phyloP scores from a whole-genome alignment of 2,797 vertebrate genomes.

The Ispidina lecontei region DNA sequence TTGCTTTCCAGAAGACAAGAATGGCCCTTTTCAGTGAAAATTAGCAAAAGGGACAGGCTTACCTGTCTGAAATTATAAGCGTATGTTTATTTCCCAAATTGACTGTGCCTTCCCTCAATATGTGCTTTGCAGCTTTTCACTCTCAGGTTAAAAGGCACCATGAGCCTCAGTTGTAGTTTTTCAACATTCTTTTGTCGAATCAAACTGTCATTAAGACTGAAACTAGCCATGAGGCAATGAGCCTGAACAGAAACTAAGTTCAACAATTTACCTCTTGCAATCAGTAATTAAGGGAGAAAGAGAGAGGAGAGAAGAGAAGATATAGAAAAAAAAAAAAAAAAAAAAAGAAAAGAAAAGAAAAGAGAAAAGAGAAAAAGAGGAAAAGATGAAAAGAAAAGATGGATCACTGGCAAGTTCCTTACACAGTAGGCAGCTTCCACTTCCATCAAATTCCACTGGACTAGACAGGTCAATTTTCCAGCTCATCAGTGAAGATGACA shows the following conservation, averaged over 20 bases:
- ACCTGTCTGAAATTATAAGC: slow-evolving; percentile 32
- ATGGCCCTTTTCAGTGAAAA: slow-evolving; percentile 59
- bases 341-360: background rate
- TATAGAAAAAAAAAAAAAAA: too few species aligned
- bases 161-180: slow-evolving; percentile 40
- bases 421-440: background rate
- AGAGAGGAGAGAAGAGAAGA: too few species aligned
- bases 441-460: slow-evolving; percentile 13
- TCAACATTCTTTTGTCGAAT: slow-evolving; percentile 45
- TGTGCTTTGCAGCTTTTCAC: slow-evolving; percentile 2
- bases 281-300: background rate
- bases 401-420: background rate
- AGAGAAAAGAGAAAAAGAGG: background rate
- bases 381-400: too few species aligned
- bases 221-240: background rate
- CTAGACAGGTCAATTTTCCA: slow-evolving; percentile 24
- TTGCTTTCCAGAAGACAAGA: slow-evolving; percentile 64
- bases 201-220: slow-evolving; percentile 6
- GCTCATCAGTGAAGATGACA: background rate
- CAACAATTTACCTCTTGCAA: slow-evolving; percentile 9
- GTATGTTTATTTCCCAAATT: slow-evolving; percentile 13
- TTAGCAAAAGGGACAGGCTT: slow-evolving; percentile 22
- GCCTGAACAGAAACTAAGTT: slow-evolving; percentile 30
- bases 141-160: slow-evolving; percentile 40
- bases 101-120: slow-evolving; percentile 12